Conservation (phyloP, 2,888 invertebrate species). For the Dynastes hyllus region DNA sequence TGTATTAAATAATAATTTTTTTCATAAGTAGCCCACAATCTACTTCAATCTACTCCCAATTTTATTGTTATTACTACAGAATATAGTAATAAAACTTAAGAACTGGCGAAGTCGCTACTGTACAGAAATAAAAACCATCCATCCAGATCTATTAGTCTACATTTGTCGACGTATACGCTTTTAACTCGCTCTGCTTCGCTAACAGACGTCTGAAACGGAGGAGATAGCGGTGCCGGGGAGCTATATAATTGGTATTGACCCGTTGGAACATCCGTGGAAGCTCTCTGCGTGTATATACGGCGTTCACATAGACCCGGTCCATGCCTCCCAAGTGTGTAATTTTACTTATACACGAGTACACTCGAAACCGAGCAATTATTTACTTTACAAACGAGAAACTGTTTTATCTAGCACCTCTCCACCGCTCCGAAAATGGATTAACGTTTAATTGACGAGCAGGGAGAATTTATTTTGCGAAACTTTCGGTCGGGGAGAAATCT, state of each 20-base stretch:
- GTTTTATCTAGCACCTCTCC: conserved; percentile 27
- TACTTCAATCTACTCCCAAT: no score
- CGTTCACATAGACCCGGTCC: neutral
- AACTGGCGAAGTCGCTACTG: neutral
- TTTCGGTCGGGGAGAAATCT: neutral
- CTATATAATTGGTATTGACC: conserved; percentile 34
- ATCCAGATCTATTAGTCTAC: neutral
- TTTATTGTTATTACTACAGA: no score
- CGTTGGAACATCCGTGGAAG: neutral
- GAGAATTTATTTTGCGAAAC: conserved; percentile 13
- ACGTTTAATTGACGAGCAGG: conserved; percentile 27
- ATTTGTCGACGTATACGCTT: neutral
- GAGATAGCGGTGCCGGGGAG: neutral
- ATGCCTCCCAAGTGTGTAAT: conserved; percentile 38
- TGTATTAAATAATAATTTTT: no score
- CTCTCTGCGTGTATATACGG: neutral
- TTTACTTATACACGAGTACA: conserved; percentile 5
- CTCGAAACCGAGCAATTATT: conserved; percentile 50
- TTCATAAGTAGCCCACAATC: no score
- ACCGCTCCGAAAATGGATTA: conserved; percentile 30
- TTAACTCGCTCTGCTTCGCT: neutral
- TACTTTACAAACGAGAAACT: conserved; percentile 44
- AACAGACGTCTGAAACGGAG: conserved; percentile 14
- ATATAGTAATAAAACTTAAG: neutral
- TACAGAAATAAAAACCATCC: no score